These are phyloP conservation scores for Eupithecia exiguata DNA, from an alignment of 2,888 invertebrate species.

Conservation along the genomic window DNA sequence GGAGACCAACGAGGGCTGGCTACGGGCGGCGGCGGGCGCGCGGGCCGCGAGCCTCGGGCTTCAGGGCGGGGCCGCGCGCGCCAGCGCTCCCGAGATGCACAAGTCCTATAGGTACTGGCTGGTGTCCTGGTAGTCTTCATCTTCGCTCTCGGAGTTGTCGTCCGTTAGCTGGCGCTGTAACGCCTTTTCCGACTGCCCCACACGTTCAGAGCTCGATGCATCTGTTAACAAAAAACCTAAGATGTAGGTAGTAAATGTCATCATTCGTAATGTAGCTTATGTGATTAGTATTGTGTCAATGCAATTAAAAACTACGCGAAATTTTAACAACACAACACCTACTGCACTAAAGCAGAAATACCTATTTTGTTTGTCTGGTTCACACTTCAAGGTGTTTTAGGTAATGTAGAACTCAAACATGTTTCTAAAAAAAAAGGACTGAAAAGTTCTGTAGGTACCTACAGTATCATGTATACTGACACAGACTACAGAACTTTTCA, in stretches of 20 bases:
- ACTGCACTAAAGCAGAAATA: not conserved
- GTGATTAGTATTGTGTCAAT: not conserved
- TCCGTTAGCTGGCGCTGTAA: conserved; percentile 79
- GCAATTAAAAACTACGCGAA: not conserved
- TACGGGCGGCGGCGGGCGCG: not conserved
- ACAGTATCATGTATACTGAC: too few relatives aligned
- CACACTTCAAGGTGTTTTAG: too few relatives aligned
- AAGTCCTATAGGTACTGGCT: conserved; percentile 71
- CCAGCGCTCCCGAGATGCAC: conserved; percentile 13
- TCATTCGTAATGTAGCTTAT: not conserved
- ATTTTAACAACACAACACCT: not conserved
- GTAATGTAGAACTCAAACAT: too few relatives aligned
- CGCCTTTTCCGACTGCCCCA: conserved; percentile 69
- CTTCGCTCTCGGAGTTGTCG: conserved; percentile 78
- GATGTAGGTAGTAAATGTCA: not conserved
- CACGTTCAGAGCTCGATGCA: conserved; percentile 76
- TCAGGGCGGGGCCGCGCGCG: not conserved
- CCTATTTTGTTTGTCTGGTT: too few relatives aligned
- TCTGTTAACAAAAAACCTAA: conserved; percentile 57
- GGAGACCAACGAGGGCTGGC: conserved; percentile 19
- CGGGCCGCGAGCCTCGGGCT: not conserved
- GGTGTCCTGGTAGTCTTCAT: conserved; percentile 79
- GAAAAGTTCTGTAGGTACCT: too few relatives aligned
- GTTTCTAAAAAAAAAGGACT: too few relatives aligned
- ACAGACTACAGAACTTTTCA: too few relatives aligned